phyloP scores from a whole-genome alignment of 2,888 invertebrate genomes.

The Chrysina gloriosa region DNA sequence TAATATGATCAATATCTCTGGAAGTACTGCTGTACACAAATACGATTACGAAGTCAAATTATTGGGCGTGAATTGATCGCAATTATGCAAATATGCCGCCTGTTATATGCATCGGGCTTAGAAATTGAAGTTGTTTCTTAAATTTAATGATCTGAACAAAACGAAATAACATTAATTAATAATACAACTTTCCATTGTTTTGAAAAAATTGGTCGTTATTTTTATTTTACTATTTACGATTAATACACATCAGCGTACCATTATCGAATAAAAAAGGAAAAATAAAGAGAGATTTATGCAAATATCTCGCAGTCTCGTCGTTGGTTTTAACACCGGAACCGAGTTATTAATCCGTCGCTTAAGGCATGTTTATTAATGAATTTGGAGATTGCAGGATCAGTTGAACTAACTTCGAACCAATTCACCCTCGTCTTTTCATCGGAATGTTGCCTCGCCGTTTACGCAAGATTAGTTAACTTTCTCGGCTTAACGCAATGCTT shows the following conservation, averaged over 20 bases:
- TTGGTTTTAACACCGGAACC: constrained; percentile 48
- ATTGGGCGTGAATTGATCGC: no score
- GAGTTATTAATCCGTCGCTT: constrained; percentile 51
- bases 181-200: no score
- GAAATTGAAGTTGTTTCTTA: no score
- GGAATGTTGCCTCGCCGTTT: constrained; percentile 15
- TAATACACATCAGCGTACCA: constrained; percentile 2
- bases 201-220: no score
- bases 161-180: no score
- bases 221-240: no score
- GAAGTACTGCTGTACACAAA: no score
- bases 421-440: constrained; percentile 11
- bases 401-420: constrained; percentile 8
- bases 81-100: no score
- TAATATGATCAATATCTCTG: no score
- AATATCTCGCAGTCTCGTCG: constrained; percentile 47
- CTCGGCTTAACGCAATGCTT: neutral
- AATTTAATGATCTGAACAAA: no score
- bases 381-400: constrained; percentile 45
- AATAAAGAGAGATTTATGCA: constrained; percentile 48
- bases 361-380: constrained; percentile 54
- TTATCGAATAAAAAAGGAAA: constrained; percentile 4
- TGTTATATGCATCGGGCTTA: no score
- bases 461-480: constrained; percentile 36
- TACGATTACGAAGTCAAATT: no score